Conservation (phyloP, 2,797 vertebrate genomes). For the Thunnus albacares region DNA sequence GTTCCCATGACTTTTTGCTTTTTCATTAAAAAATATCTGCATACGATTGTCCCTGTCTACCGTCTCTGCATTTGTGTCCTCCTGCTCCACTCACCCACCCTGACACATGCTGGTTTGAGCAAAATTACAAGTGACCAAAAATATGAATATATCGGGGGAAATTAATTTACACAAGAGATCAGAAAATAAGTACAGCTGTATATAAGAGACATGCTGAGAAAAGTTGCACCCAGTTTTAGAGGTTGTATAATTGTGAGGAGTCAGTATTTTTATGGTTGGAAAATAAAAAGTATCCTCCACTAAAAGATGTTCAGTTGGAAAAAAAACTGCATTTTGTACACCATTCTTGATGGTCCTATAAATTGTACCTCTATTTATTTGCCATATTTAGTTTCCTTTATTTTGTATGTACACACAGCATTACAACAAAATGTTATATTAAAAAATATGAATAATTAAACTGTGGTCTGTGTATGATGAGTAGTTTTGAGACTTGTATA, state of each 20-base stretch:
- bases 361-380: conserved; percentile 95
- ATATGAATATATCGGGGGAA: too few relatives aligned
- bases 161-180: too few relatives aligned
- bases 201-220: conserved; percentile 53
- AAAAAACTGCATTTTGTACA: conserved; percentile 85
- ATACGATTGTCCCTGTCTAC: too few relatives aligned
- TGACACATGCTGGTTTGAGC: too few relatives aligned
- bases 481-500: conserved; percentile 79
- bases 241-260: conserved; percentile 80
- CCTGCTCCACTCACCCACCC: too few relatives aligned
- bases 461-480: conserved; percentile 83
- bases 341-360: conserved; percentile 89
- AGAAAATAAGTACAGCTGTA: too few relatives aligned
- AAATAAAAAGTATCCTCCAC: conserved; percentile 73
- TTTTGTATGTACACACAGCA: conserved; percentile 92
- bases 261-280: conserved; percentile 82
- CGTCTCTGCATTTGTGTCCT: too few relatives aligned
- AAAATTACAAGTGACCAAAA: too few relatives aligned
- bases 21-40: too few relatives aligned
- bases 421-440: conserved; percentile 87
- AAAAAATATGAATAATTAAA: conserved; percentile 83
- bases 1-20: too few relatives aligned
- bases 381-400: conserved; percentile 93
- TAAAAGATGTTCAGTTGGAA: conserved; percentile 86
- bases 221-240: conserved; percentile 79